Conservation (phyloP, 2,113 vertebrate genomes). For the Embiotoca jacksoni region DNA sequence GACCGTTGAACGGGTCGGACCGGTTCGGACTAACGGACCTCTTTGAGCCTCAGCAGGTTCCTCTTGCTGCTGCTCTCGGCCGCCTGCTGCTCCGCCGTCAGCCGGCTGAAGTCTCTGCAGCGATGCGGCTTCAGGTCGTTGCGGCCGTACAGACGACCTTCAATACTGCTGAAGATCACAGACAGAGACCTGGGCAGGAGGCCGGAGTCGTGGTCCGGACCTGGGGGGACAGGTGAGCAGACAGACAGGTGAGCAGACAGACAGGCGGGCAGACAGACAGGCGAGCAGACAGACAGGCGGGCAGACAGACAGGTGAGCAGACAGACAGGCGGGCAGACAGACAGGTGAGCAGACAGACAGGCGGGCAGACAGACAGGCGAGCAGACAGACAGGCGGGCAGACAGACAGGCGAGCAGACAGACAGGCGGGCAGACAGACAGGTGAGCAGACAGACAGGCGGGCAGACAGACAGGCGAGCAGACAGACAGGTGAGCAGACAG, state of each 20-base stretch:
- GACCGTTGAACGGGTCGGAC: too few relatives aligned
- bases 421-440: too few relatives aligned
- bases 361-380: too few relatives aligned
- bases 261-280: neutral
- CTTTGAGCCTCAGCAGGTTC: slow-evolving; percentile 84
- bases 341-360: neutral
- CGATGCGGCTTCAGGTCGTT: slow-evolving; percentile 91
- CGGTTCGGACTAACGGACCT: too few relatives aligned
- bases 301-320: neutral
- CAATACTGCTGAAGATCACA: slow-evolving; percentile 89
- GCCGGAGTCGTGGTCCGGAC: slow-evolving; percentile 89
- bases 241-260: neutral
- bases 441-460: too few relatives aligned
- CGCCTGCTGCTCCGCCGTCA: slow-evolving; percentile 88
- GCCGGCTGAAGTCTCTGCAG: slow-evolving; percentile 88
- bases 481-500: too few relatives aligned
- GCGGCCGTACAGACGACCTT: slow-evolving; percentile 85
- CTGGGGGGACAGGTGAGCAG: slow-evolving; percentile 68
- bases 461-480: too few relatives aligned
- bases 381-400: too few relatives aligned
- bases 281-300: neutral
- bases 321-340: neutral
- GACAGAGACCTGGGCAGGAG: slow-evolving; percentile 92
- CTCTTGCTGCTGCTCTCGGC: slow-evolving; percentile 86
- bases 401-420: too few relatives aligned